Evolutionary conservation across 2,888 invertebrate genomes (phyloP).

Genomic region (Oeneis ivallda): DNA sequence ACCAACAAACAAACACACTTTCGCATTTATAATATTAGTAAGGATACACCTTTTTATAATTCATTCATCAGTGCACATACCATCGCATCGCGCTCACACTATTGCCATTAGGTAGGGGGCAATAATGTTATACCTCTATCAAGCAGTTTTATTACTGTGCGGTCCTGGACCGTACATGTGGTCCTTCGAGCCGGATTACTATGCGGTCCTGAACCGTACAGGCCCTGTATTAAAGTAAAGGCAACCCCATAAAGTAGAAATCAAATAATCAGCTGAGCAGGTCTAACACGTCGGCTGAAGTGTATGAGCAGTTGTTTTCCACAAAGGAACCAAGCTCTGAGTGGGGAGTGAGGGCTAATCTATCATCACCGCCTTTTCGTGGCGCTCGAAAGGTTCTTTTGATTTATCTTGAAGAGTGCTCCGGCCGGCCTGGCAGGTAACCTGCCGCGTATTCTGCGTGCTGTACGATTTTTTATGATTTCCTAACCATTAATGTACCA

Average conservation of each 20-base stretch:
- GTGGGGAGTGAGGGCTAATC: constrained; percentile 21
- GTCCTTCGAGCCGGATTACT: no score
- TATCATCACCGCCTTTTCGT: constrained; percentile 21
- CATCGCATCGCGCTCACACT: no score
- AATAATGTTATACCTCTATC: no score
- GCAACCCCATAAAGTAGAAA: constrained; percentile 6
- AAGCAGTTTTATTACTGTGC: no score
- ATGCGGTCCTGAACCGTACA: no score
- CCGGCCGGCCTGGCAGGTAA: not conserved
- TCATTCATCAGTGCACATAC: no score
- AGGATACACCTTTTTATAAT: no score
- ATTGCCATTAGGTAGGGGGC: no score
- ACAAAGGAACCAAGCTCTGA: constrained; percentile 19
- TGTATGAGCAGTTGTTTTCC: constrained; percentile 18
- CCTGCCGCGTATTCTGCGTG: constrained; percentile 13
- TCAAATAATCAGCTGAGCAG: constrained; percentile 16
- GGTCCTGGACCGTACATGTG: no score
- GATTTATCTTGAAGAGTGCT: constrained; percentile 23
- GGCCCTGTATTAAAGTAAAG: not conserved
- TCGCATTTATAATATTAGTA: no score
- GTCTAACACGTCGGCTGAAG: constrained; percentile 17
- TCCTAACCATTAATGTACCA: no score
- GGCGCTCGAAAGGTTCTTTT: constrained; percentile 16
- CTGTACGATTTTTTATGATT: not conserved
- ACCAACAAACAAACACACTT: no score